Evolutionary conservation across 1,140 invertebrate species (phyloP).

Genomic region (Zelostemma sp.): DNA sequence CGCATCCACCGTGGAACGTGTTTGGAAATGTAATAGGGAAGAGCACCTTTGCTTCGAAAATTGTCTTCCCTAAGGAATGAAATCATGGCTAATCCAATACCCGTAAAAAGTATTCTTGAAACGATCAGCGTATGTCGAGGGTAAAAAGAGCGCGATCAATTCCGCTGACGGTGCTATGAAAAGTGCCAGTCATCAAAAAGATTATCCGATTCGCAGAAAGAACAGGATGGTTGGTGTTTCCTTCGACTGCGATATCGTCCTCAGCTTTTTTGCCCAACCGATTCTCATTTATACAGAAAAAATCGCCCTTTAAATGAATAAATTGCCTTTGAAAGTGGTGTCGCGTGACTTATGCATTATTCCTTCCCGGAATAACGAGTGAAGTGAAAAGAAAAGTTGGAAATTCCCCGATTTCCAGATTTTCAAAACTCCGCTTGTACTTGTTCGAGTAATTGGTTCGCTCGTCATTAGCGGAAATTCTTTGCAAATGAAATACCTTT

Average conservation of each 20-base stretch:
- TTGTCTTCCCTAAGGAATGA: conserved; percentile 1
- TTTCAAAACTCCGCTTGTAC: too few species aligned
- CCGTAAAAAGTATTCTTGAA: conserved; percentile 4
- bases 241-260: background rate
- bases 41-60: background rate
- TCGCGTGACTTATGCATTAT: too few species aligned
- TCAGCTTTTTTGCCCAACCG: background rate
- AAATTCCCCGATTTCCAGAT: too few species aligned
- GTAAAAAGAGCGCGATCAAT: conserved; percentile 4
- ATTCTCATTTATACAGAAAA: too few species aligned
- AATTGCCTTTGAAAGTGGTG: too few species aligned
- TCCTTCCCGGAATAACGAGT: too few species aligned
- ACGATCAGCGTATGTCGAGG: conserved; percentile 2
- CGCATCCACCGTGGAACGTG: background rate
- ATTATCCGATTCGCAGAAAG: background rate
- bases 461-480: too few species aligned
- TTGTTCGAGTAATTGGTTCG: too few species aligned
- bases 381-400: too few species aligned
- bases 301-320: too few species aligned
- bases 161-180: conserved; percentile 1
- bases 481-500: conserved; percentile 36
- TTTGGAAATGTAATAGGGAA: conserved; percentile 1
- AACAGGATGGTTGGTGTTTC: background rate
- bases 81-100: conserved; percentile 8
- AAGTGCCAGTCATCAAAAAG: conserved; percentile 1